phyloP scores from a whole-genome alignment of 2,888 invertebrate genomes.

The Campopleginae sp. region DNA sequence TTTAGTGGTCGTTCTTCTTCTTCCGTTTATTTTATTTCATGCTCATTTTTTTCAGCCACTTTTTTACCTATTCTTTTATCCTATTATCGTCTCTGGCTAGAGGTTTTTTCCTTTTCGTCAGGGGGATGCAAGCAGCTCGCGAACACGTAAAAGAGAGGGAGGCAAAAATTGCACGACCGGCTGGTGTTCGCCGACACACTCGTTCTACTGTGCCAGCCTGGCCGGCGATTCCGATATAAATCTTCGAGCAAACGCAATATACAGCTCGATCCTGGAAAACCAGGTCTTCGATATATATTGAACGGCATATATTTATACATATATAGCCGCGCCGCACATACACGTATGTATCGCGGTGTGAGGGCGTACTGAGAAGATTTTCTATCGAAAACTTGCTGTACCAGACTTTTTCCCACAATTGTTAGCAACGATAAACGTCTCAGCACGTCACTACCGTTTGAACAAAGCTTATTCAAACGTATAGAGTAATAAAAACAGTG shows the following conservation, averaged over 20 bases:
- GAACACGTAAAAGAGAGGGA: slow-evolving; percentile 29
- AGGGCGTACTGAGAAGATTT: slow-evolving; percentile 15
- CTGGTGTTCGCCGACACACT: slow-evolving; percentile 49
- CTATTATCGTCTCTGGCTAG: slow-evolving; percentile 49
- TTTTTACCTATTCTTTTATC: slow-evolving; percentile 22
- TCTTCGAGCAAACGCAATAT: slow-evolving; percentile 61
- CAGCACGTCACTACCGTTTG: not conserved
- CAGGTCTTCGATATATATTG: slow-evolving; percentile 32
- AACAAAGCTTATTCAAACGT: slow-evolving; percentile 15
- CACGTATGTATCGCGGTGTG: not conserved
- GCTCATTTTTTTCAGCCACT: slow-evolving; percentile 12
- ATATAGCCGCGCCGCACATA: not conserved
- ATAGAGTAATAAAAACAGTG: not conserved
- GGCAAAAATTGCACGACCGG: slow-evolving; percentile 62
- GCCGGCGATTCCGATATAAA: slow-evolving; percentile 67
- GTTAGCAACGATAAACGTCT: slow-evolving; percentile 47
- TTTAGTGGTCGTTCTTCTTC: slow-evolving; percentile 53
- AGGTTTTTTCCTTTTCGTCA: slow-evolving; percentile 36
- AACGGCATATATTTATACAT: slow-evolving; percentile 38
- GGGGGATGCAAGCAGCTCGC: slow-evolving; percentile 24
- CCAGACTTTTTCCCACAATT: slow-evolving; percentile 20
- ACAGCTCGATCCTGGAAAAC: slow-evolving; percentile 43
- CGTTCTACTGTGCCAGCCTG: slow-evolving; percentile 27
- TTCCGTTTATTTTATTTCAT: slow-evolving; percentile 20
- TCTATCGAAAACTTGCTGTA: slow-evolving; percentile 17